phyloP scores from a whole-genome alignment of 2,113 vertebrate genomes.

The Petroica traversi region DNA sequence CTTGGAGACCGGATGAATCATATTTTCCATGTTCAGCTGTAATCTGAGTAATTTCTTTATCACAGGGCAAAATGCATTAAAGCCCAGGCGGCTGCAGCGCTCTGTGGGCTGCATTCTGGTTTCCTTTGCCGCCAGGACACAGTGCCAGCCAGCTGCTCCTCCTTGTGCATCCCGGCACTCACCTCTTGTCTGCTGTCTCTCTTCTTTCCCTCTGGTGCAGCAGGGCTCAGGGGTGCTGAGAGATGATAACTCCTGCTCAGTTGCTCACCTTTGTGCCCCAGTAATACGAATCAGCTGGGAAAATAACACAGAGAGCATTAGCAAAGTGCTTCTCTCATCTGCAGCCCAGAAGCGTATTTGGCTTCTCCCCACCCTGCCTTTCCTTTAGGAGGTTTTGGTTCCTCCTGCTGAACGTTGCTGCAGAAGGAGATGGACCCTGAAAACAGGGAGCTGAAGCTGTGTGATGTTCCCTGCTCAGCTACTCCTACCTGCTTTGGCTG shows the following conservation, averaged over 20 bases:
- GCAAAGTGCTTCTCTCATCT: fast-evolving
- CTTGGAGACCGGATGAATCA: background rate
- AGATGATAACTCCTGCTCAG: background rate
- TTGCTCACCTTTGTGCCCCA: background rate
- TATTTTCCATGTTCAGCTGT: background rate
- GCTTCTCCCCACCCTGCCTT: background rate
- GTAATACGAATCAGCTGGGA: fast-evolving
- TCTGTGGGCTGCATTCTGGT: background rate
- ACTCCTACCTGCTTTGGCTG: background rate
- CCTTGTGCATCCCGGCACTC: background rate
- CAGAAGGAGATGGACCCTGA: background rate
- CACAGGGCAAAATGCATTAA: background rate
- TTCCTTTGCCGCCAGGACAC: background rate
- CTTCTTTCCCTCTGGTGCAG: background rate
- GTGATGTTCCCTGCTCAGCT: fast-evolving
- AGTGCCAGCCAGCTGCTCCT: fast-evolving
- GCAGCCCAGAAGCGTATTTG: background rate
- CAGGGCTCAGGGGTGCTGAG: background rate
- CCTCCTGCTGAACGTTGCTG: background rate
- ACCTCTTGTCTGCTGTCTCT: background rate
- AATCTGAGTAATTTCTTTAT: background rate
- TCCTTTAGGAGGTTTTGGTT: background rate
- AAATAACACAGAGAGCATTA: background rate
- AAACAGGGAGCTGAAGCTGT: fast-evolving
- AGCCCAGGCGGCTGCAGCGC: background rate